Evolutionary conservation across 1,140 invertebrate genomes (phyloP), one percentile per base, ranked within the genome.

Genomic region (Pinna nobilis): DNA sequence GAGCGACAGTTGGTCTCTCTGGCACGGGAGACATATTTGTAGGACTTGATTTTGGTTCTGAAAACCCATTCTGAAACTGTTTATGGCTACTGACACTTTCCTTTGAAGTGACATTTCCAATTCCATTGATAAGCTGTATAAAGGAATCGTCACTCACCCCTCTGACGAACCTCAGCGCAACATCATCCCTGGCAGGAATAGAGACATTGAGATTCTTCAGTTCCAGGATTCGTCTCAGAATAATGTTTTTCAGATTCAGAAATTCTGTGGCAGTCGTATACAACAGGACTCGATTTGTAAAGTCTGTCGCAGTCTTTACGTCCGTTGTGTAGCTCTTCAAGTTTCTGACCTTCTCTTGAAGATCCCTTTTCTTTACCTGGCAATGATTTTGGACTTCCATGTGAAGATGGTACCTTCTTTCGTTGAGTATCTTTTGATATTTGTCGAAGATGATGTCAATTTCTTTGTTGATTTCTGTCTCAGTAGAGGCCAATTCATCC

Each of bases 261-360:
- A 75, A 75, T 59, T 75, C 73, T 37, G 73, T 70, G 18, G 73
- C 60, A 50, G 60, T 75, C 9, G 73, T 75, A 39, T 75, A 75
- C 28, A 66, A 65, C 28, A 70, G 32, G 7, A 60, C 73, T 32
- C 73, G 59, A 55, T 55, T 65, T 47, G 67, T 51, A 50, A 75
- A 75, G n/a, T 75, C 67, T 25, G 60, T 68, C 30, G 73, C 73
- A 44, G 66, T 75, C 39, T 70, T 64, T 20, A 75, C 73, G 35
- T 75, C 61, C 13, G 50, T 65, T 3, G 66, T 55, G 30, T 59
- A 75, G 1, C 30, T 47, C 50, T 75, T 70, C 33, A 75, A 23
- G 3, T 69, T 60, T 11, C 47, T 53, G 0, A 75, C 47, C 41
- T 70, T 70, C n/a, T 75, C 66, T 44, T 70, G 66, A 23, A 75